phyloP scores from a whole-genome alignment of 2,888 invertebrate genomes.

The Ceriagrion tenellum region DNA sequence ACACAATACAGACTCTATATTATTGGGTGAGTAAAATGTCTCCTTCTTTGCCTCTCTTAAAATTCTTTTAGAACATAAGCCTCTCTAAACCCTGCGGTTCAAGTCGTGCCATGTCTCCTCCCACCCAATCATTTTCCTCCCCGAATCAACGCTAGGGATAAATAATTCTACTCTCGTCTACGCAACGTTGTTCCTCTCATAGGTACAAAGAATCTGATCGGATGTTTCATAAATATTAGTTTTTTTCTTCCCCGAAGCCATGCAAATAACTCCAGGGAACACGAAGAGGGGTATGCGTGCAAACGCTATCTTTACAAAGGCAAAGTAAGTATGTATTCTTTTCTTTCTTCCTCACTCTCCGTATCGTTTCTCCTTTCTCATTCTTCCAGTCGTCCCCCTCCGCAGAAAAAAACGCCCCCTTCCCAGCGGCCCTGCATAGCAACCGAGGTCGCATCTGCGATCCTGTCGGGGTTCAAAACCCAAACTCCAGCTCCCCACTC shows the following conservation, averaged over 20 bases:
- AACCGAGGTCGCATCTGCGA: slow-evolving; percentile 3
- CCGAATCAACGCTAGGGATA: not conserved
- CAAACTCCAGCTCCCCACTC: not conserved
- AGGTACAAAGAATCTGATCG: not conserved
- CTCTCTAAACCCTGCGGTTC: not conserved
- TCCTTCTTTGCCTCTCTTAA: too few relatives aligned
- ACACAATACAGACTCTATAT: too few relatives aligned
- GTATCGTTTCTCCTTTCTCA: not conserved
- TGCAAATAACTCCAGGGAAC: not conserved
- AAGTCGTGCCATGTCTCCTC: not conserved
- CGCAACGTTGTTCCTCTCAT: not conserved
- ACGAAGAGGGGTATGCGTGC: too few relatives aligned
- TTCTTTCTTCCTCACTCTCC: not conserved
- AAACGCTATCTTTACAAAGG: not conserved
- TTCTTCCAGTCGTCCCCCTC: not conserved
- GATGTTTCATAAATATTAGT: not conserved
- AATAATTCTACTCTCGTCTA: not conserved
- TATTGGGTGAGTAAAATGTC: too few relatives aligned
- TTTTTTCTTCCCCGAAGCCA: not conserved
- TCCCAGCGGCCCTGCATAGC: not conserved
- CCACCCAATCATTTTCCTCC: not conserved
- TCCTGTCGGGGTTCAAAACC: not conserved
- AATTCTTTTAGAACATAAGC: not conserved
- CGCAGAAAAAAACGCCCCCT: not conserved
- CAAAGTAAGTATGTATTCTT: not conserved